Base-by-base conservation (phyloP, 2,888 invertebrate genomes). In the Hypsopygia costalis region DNA sequence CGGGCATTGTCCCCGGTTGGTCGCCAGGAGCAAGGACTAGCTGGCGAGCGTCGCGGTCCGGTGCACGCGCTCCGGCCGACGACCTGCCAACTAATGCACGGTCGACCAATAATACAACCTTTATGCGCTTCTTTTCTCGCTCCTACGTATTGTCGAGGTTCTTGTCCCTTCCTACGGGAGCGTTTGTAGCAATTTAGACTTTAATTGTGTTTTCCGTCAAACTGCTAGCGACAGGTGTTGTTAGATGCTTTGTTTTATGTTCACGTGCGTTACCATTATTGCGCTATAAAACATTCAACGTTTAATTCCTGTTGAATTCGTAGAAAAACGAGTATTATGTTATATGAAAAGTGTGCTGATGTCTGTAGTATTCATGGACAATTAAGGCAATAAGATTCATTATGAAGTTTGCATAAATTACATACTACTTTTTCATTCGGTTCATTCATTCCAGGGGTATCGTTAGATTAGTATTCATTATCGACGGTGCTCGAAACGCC, bases 1-100 rank as follows among this genome's bases (percentile, higher is more conserved):
- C 16, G 16, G 16, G 70, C 80, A 77, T 73, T 81, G 78, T 78
- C 70, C 78, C 50, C 62, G 46, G 46, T 44, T 40, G 49, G 48
- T 33, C 47, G 47, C 52, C 58, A 67, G 67, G 66, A 69, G 66
- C 61, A 62, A 77, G 82, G 79, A 79, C 63, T 63, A 30, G 7
- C 25, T 6, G 62, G 60, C 64, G 55, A 50, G 58, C 62, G 72
- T 62, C 62, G 69, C 74, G 75, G 72, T 70, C 66, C 69, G 69
- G 46, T 71, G 72, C 76, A 59, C 69, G 59, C 56, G 69, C 72
- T 61, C 57, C 65, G 69, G 72, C 48, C 81, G 73, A 67, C 75
- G 81, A 81, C 80, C 81, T 53, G 53, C 51, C 40, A 50, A 43
- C 36, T 3, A 25, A 25, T 25, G 25, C 25, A 25, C 25, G 6